Conservation (phyloP, 2,797 vertebrate species). For the Neosilurus hyrtlii region DNA sequence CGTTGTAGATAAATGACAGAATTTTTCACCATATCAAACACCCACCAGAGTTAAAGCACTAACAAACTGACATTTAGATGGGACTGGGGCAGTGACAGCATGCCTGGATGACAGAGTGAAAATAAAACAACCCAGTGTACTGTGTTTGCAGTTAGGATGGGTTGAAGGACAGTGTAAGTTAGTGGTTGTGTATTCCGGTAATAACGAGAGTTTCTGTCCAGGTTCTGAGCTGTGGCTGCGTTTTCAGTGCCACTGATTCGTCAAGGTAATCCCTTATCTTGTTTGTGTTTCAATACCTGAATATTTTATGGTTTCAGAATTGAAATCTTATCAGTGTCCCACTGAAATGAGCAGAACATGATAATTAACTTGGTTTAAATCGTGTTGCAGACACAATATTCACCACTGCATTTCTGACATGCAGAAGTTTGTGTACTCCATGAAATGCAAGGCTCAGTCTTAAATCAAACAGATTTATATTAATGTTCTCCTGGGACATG, state of each 20-base stretch:
- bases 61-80: not conserved
- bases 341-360: not conserved
- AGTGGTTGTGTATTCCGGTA: not conserved
- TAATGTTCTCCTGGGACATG: not conserved
- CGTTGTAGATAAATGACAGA: slow-evolving; percentile 6
- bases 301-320: not conserved
- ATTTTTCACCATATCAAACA: slow-evolving; percentile 20
- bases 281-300: not conserved
- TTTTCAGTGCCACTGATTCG: not conserved
- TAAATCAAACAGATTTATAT: not conserved
- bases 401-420: not conserved
- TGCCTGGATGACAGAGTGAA: not conserved
- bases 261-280: not conserved
- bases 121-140: not conserved
- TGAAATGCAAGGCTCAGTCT: too few relatives aligned
- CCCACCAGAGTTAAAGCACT: not conserved
- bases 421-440: not conserved
- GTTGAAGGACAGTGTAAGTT: not conserved
- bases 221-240: not conserved
- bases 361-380: not conserved
- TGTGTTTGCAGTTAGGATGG: not conserved
- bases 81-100: not conserved
- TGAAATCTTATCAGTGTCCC: not conserved
- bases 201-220: not conserved
- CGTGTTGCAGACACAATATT: not conserved